Percentiles rank a stretch among this genome's conserved stretches.
Evolutionary conservation across 2,888 invertebrate genomes (phyloP).

Genomic region (Camponotus fellah): DNA sequence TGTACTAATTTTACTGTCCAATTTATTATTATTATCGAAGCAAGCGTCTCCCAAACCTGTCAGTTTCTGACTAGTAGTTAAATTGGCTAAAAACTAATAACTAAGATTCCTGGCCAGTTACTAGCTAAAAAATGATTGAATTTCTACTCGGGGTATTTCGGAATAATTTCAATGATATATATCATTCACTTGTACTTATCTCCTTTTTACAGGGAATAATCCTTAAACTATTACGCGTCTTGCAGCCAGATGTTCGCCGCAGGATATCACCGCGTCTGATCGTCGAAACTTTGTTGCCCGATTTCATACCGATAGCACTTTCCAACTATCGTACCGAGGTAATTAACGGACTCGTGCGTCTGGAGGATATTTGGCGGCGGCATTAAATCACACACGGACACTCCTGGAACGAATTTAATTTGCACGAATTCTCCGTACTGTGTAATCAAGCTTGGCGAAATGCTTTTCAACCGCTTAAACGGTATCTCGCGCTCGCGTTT

Average conservation of each 20-base stretch:
- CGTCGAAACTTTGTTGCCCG: conserved; percentile 23
- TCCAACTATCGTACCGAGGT: conserved; percentile 1
- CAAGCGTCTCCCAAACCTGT: too few species aligned
- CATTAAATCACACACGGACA: conserved; percentile 48
- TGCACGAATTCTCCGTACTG: conserved; percentile 64
- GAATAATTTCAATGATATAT: background rate
- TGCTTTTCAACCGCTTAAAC: conserved; percentile 61
- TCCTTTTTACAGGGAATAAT: background rate
- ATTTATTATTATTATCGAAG: too few species aligned
- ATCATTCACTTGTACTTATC: background rate
- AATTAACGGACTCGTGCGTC: conserved; percentile 42
- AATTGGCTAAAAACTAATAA: too few species aligned
- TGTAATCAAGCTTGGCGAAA: conserved; percentile 66
- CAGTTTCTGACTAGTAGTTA: too few species aligned
- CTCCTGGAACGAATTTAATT: conserved; percentile 64
- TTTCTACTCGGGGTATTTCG: background rate
- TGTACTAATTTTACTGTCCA: too few species aligned
- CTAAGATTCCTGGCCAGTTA: too few species aligned
- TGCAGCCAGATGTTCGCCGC: background rate
- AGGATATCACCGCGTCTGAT: conserved; percentile 40
- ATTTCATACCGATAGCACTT: conserved; percentile 24
- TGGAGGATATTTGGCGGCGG: conserved; percentile 15
- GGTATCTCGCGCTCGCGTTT: conserved; percentile 36
- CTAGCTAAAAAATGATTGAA: too few species aligned
- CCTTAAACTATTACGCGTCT: background rate